A percentile compares a stretch with the other conserved stretches of the same genome.
Conservation (phyloP, 2,888 invertebrate species). For the Agonopterix arenella region DNA sequence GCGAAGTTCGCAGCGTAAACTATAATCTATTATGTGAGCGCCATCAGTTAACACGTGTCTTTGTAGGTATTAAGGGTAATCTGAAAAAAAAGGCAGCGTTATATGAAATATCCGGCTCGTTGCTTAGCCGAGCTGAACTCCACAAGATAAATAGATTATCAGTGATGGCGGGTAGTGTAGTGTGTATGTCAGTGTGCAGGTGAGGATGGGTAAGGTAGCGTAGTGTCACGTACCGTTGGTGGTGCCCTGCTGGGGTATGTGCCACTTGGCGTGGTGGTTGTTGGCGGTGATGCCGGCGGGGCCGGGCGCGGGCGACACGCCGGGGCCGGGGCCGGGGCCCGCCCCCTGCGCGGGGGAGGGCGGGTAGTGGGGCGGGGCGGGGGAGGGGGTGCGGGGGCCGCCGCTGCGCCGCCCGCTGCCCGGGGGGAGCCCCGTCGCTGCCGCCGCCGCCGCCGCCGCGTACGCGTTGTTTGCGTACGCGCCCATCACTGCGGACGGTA, state of each 20-base stretch:
- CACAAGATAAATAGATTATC: too few relatives aligned
- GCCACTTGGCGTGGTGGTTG: constrained; percentile 79
- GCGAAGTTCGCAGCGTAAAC: too few relatives aligned
- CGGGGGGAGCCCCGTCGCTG: constrained; percentile 12
- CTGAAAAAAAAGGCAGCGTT: too few relatives aligned
- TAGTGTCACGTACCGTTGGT: constrained; percentile 49
- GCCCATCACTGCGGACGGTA: constrained; percentile 43
- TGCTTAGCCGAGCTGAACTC: too few relatives aligned
- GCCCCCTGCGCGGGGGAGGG: constrained; percentile 15
- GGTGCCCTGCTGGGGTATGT: constrained; percentile 80
- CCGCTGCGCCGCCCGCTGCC: constrained; percentile 46
- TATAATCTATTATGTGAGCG: too few relatives aligned
- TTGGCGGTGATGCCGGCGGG: constrained; percentile 56
- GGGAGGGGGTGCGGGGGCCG: constrained; percentile 66
- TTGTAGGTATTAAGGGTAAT: too few relatives aligned
- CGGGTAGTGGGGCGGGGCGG: constrained; percentile 72
- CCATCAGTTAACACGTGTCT: too few relatives aligned
- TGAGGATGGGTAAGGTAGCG: too few relatives aligned
- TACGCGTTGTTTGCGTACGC: constrained; percentile 39
- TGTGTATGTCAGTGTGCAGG: too few relatives aligned
- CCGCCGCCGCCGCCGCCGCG: constrained; percentile 27
- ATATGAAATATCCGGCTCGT: too few relatives aligned
- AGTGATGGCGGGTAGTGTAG: too few relatives aligned
- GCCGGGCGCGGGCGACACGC: constrained; percentile 70
- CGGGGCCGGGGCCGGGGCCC: constrained; percentile 57